Evolutionary conservation across 1,140 invertebrate species (phyloP).

Genomic region (Drosophila gunungcola): DNA sequence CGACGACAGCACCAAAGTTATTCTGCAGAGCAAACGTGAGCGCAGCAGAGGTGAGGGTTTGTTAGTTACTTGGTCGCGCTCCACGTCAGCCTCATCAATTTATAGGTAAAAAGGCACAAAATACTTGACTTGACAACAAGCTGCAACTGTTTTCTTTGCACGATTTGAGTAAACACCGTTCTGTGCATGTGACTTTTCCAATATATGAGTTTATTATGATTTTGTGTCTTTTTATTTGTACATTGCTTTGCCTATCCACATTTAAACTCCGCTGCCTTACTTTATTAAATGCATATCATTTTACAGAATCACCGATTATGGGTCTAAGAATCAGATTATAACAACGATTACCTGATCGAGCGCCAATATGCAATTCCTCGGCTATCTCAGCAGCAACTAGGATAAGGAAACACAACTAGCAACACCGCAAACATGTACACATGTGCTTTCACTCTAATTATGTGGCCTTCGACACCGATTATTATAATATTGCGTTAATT

Average conservation of each 20-base stretch:
- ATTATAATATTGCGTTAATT: conserved; percentile 46
- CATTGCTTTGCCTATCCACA: conserved; percentile 14
- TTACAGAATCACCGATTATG: conserved; percentile 85
- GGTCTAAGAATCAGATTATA: conserved; percentile 86
- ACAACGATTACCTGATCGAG: conserved; percentile 83
- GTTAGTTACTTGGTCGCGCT: conserved; percentile 88
- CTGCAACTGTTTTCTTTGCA: conserved; percentile 24
- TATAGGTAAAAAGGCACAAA: conserved; percentile 87
- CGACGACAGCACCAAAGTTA: conserved; percentile 86
- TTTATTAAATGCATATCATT: background rate
- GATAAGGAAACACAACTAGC: conserved; percentile 29
- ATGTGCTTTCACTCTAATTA: conserved; percentile 65
- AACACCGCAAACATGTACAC: conserved; percentile 33
- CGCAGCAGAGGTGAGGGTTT: conserved; percentile 87
- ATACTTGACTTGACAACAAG: conserved; percentile 22
- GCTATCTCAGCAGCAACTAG: conserved; percentile 28
- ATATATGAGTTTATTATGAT: conserved; percentile 56
- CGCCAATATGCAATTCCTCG: conserved; percentile 47
- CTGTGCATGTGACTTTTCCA: background rate
- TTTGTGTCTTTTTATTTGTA: conserved; percentile 76
- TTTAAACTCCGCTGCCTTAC: background rate
- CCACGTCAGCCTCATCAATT: conserved; percentile 88
- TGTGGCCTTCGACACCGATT: conserved; percentile 79
- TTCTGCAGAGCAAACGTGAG: conserved; percentile 85
- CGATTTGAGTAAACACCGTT: conserved; percentile 15